Evolutionary conservation across 2,797 vertebrate genomes (phyloP).

Genomic region (Gymnodraco acuticeps): DNA sequence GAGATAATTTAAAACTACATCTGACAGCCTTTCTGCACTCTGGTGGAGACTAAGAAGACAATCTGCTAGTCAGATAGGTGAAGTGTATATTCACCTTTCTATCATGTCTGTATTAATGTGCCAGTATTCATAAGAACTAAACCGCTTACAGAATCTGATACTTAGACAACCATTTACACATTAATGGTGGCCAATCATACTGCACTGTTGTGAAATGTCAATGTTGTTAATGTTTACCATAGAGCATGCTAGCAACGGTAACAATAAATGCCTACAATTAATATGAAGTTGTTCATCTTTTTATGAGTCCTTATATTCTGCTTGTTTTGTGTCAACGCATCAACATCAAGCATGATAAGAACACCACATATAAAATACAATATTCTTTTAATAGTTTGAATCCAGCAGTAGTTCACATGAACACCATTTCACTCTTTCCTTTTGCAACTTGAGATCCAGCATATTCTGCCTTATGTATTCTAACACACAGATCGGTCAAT

Average conservation of each 20-base stretch:
- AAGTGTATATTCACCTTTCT: conserved; percentile 49
- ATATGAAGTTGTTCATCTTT: conserved; percentile 28
- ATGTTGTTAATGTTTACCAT: conserved; percentile 73
- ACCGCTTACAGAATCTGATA: conserved; percentile 40
- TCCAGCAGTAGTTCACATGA: conserved; percentile 55
- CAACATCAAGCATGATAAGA: conserved; percentile 30
- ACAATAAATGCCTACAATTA: conserved; percentile 60
- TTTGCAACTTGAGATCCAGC: conserved; percentile 17
- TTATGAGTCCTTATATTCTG: not conserved
- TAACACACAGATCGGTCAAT: not conserved
- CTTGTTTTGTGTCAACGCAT: conserved; percentile 3
- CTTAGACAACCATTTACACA: conserved; percentile 37
- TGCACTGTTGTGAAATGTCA: conserved; percentile 66
- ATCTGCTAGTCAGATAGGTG: conserved; percentile 48
- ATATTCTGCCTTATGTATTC: not conserved
- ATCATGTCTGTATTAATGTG: conserved; percentile 62
- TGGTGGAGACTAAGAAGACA: conserved; percentile 48
- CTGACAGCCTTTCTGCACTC: conserved; percentile 38
- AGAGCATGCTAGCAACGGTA: conserved; percentile 71
- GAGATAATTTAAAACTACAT: conserved; percentile 1
- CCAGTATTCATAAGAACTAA: conserved; percentile 49
- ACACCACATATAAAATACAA: conserved; percentile 52
- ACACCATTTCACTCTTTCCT: conserved; percentile 17
- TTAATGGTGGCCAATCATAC: conserved; percentile 40
- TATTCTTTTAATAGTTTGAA: conserved; percentile 69